Conservation (phyloP, 2,113 vertebrate species). For the Lethenteron reissneri region DNA sequence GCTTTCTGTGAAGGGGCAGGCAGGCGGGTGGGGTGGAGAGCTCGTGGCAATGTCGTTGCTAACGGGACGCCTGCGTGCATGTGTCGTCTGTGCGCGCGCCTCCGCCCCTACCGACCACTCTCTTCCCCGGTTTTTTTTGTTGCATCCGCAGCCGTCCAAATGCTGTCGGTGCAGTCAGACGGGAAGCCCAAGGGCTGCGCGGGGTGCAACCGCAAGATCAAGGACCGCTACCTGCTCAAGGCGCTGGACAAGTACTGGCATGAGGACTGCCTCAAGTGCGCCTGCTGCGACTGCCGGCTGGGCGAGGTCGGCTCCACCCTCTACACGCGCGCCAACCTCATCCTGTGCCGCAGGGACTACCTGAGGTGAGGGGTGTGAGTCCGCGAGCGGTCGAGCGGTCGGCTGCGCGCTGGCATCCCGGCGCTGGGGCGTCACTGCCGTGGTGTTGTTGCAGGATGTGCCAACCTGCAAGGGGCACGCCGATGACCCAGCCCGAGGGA, state of each 20-base stretch:
- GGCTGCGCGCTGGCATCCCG: too few species aligned
- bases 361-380: slow-evolving; percentile 38
- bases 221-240: slow-evolving; percentile 99
- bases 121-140: background rate
- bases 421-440: too few species aligned
- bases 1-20: too few species aligned
- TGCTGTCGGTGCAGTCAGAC: slow-evolving; percentile 97
- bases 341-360: slow-evolving; percentile 96
- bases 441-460: too few species aligned
- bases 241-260: slow-evolving; percentile 99
- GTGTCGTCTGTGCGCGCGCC: too few species aligned
- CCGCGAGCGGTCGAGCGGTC: too few species aligned
- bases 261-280: slow-evolving; percentile 96
- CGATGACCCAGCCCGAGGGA: too few species aligned
- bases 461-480: too few species aligned
- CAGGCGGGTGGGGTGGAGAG: too few species aligned
- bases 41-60: too few species aligned
- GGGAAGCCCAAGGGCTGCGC: slow-evolving; percentile 99
- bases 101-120: too few species aligned
- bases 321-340: slow-evolving; percentile 99
- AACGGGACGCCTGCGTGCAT: too few species aligned
- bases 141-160: slow-evolving; percentile 60
- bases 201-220: slow-evolving; percentile 98
- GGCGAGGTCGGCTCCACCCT: slow-evolving; percentile 98
- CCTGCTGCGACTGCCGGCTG: slow-evolving; percentile 95